Percentiles rank a stretch among this genome's conserved stretches.
These are phyloP conservation scores for Bothrops jararaca DNA, from an alignment of 2,113 vertebrate species.

Conservation along the genomic window DNA sequence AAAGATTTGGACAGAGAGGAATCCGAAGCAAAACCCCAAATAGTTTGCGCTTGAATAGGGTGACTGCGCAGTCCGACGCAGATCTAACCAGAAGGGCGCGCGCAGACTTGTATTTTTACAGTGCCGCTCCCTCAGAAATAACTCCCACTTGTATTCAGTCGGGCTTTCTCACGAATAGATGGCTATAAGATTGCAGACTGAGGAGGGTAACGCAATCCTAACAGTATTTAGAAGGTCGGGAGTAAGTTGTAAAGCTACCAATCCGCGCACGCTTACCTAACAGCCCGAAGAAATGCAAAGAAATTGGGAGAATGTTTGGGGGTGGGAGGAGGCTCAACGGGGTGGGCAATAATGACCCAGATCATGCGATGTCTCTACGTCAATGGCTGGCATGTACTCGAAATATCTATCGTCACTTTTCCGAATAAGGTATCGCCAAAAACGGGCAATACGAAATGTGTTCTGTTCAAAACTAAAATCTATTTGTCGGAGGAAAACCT, in stretches of 20 bases:
- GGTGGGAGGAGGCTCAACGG: background rate
- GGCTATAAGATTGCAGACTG: background rate
- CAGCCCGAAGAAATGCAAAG: background rate
- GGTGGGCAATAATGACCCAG: background rate
- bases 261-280: background rate
- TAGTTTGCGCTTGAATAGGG: background rate
- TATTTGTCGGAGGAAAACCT: slow-evolving; percentile 64
- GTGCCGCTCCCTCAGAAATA: background rate
- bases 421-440: slow-evolving; percentile 39
- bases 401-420: background rate
- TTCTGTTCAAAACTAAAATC: slow-evolving; percentile 66
- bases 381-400: background rate
- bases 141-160: background rate
- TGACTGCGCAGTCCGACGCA: background rate
- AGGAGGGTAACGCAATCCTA: background rate
- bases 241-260: background rate
- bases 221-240: background rate
- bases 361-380: background rate
- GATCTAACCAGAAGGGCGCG: background rate
- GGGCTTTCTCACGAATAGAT: background rate
- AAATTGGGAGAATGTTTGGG: background rate
- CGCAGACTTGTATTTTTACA: background rate
- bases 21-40: background rate
- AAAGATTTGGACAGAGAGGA: background rate
- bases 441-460: slow-evolving; percentile 60